Base-by-base conservation (phyloP, 2,797 vertebrate species). In the Cryptoblepharus egeriae region DNA sequence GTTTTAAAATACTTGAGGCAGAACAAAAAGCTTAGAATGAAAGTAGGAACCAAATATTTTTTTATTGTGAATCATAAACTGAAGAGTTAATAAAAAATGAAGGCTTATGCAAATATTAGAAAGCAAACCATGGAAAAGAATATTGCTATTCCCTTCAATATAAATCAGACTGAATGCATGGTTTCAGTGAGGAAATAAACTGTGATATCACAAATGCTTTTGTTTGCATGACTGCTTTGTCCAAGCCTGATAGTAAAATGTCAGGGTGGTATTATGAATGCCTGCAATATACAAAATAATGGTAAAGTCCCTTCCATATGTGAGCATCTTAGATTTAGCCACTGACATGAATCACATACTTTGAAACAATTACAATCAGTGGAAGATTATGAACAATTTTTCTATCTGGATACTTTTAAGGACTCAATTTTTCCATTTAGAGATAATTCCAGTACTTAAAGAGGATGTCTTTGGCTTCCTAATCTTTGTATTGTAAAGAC, bases 1-100 rank as follows among this genome's bases (percentile, higher is more conserved):
- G n/a, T 89, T 80, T 87, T 89, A 84, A 89, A 90, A 88, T 86
- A 85, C 64, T 79, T 60, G 45, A 85, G 81, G 79, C 68, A 88
- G 75, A 88, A 83, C n/a, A 84, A 89, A n/a, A 87, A 82, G 74
- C 65, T 90, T 32, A 67, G 35, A 52, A 35, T 0, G 0, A 88
- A 68, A 83, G 57, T 37, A 3, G 16, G 81, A 79, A 85, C 55
- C 84, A 90, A 86, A 37, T 83, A 55, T 71, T 87, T 71, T 87
- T 80, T 85, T 86, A 76, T 58, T 85, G 32, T 75, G 60, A 55
- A 32, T 84, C 65, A 39, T 37, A 82, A 70, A 86, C 80, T 49
- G 80, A 58, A 63, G 58, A 0, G 0, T 73, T 85, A 80, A 82
- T 72, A 86, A 35, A 84, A 82, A 88, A 24, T 74, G 30, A 75